phyloP scores from a whole-genome alignment of 2,888 invertebrate genomes.

The Willowsia nigromaculata region DNA sequence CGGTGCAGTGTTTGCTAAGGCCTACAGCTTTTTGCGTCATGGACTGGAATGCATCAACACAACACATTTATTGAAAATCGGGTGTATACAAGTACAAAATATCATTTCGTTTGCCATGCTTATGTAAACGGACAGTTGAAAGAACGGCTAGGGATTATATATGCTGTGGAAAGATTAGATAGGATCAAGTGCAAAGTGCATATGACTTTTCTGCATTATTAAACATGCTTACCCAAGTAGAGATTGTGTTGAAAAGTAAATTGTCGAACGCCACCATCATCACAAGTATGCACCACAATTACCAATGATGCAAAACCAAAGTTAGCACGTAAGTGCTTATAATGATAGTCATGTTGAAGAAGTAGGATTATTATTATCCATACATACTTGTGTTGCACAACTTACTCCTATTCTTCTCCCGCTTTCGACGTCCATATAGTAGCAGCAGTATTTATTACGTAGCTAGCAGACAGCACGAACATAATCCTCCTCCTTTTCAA shows the following conservation, averaged over 20 bases:
- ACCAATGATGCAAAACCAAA: conserved; percentile 17
- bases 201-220: conserved; percentile 33
- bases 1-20: background rate
- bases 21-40: conserved; percentile 13
- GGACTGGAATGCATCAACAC: conserved; percentile 65
- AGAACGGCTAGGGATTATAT: conserved; percentile 25
- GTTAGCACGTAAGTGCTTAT: conserved; percentile 23
- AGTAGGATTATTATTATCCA: background rate
- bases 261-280: conserved; percentile 24
- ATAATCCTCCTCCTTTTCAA: conserved; percentile 1
- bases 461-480: conserved; percentile 28
- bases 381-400: conserved; percentile 27
- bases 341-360: background rate
- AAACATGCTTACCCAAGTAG: conserved; percentile 17
- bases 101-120: background rate
- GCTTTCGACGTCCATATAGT: conserved; percentile 17
- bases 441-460: conserved; percentile 1
- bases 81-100: background rate
- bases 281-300: background rate
- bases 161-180: conserved; percentile 47
- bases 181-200: conserved; percentile 72
- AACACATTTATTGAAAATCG: conserved; percentile 42
- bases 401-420: conserved; percentile 46
- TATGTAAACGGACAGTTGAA: conserved; percentile 49
- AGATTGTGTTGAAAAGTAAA: background rate